Conservation (phyloP, 2,888 invertebrate genomes). For the Leptopilina drosophilae region DNA sequence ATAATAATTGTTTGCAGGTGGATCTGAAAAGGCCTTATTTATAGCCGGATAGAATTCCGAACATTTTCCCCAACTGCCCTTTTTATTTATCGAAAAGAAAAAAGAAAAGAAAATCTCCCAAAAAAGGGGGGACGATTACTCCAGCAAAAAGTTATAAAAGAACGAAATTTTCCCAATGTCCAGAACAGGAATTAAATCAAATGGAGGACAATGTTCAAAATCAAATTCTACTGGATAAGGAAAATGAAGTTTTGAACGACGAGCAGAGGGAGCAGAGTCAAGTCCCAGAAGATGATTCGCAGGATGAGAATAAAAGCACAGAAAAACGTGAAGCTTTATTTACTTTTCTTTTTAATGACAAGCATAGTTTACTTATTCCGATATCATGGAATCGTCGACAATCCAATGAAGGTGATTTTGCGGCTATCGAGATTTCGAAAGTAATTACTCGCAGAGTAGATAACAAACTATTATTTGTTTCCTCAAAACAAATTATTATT, state of each 20-base stretch:
- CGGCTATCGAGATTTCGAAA: background rate
- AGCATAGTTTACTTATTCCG: background rate
- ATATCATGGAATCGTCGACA: conserved; percentile 1
- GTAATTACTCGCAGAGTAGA: background rate
- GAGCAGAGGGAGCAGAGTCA: no score
- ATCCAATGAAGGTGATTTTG: background rate
- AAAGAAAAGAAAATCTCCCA: background rate
- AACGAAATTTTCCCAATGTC: background rate
- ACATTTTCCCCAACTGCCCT: background rate
- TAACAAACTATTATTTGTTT: background rate
- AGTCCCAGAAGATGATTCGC: background rate
- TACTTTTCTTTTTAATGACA: background rate
- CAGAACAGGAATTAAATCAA: background rate
- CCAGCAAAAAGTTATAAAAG: background rate
- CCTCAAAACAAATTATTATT: background rate
- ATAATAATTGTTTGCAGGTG: background rate
- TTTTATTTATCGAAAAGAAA: background rate
- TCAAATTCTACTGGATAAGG: background rate
- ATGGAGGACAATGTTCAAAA: background rate
- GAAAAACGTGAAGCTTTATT: background rate
- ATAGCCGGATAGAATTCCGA: background rate
- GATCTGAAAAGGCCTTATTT: background rate
- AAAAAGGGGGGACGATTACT: background rate
- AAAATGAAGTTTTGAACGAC: background rate
- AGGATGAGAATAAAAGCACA: background rate